Percentiles rank a stretch among this genome's conserved stretches.
Conservation (phyloP, 1,140 invertebrate species). For the Temnothorax nylanderi region DNA sequence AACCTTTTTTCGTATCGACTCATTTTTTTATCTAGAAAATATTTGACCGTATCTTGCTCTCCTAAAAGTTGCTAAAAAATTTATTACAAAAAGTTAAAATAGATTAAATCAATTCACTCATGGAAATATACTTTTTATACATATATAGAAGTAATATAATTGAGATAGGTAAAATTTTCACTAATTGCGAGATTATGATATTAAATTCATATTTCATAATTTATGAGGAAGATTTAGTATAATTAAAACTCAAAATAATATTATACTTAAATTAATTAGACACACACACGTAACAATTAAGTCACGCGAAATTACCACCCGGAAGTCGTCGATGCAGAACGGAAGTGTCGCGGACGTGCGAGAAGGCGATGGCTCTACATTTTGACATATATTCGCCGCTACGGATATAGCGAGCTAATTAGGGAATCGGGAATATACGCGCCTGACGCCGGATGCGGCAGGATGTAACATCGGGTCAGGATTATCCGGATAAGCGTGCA, state of each 20-base stretch:
- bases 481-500: conserved; percentile 37
- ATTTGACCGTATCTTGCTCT: neutral
- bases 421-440: conserved; percentile 9
- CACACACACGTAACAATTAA: neutral
- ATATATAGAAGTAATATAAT: neutral
- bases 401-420: conserved; percentile 34
- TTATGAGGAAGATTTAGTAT: neutral
- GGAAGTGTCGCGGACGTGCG: neutral
- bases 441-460: conserved; percentile 11
- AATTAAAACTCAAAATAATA: neutral
- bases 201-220: neutral
- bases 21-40: neutral
- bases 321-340: neutral
- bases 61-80: neutral
- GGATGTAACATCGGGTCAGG: neutral
- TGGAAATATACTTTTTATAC: neutral
- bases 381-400: neutral
- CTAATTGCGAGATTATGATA: neutral
- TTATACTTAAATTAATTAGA: neutral
- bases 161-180: neutral
- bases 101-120: neutral
- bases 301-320: neutral
- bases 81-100: neutral
- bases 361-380: neutral
- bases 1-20: too few species aligned